Evolutionary conservation across 1,140 invertebrate genomes (phyloP).

Genomic region (Maconellicoccus hirsutus): DNA sequence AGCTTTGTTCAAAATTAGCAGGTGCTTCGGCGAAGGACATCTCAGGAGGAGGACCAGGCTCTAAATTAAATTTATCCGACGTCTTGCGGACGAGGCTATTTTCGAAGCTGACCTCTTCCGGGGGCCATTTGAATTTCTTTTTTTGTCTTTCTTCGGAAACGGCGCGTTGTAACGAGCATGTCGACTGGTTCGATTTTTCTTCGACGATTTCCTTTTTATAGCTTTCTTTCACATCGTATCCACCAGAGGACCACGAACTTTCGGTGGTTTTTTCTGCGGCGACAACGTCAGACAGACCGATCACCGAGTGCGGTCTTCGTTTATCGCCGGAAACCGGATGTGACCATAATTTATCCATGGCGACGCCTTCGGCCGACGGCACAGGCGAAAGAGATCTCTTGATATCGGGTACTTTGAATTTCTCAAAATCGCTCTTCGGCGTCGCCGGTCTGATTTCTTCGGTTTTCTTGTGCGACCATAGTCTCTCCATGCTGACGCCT

Average conservation of each 20-base stretch:
- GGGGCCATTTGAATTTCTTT: slow-evolving; percentile 17
- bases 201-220: background rate
- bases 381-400: slow-evolving; percentile 29
- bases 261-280: slow-evolving; percentile 25
- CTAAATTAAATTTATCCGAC: slow-evolving; percentile 6
- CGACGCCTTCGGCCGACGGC: slow-evolving; percentile 32
- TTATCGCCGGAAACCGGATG: slow-evolving; percentile 30
- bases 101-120: slow-evolving; percentile 1
- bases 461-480: slow-evolving; percentile 37
- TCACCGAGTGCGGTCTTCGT: slow-evolving; percentile 29
- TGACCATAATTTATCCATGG: slow-evolving; percentile 37
- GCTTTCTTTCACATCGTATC: slow-evolving; percentile 27
- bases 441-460: background rate
- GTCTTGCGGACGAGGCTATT: background rate
- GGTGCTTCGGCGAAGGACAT: slow-evolving; percentile 45
- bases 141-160: background rate
- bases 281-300: background rate
- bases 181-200: background rate
- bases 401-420: slow-evolving; percentile 15
- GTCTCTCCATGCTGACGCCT: slow-evolving; percentile 48
- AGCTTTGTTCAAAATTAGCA: slow-evolving; percentile 36
- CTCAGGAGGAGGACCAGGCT: slow-evolving; percentile 41
- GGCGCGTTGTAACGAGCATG: background rate
- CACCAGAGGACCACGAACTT: slow-evolving; percentile 42
- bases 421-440: background rate